Evolutionary conservation across 2,888 invertebrate genomes (phyloP).

Genomic region (Nymphalis c-album): DNA sequence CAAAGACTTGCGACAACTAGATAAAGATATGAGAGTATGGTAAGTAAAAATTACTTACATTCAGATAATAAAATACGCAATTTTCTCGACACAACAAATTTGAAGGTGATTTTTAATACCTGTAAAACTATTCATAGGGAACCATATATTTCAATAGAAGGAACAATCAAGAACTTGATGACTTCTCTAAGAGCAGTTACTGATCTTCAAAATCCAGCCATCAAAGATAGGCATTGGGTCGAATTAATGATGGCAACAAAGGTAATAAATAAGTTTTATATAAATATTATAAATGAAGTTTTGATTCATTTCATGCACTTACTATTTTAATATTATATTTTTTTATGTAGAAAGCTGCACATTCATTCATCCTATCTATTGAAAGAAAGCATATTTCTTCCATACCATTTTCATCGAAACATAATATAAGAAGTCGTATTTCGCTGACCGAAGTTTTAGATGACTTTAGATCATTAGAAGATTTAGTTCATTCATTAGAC

Average conservation of each 20-base stretch:
- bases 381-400: constrained; percentile 49
- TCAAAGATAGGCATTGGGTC: constrained; percentile 95
- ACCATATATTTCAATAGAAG: constrained; percentile 89
- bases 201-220: constrained; percentile 96
- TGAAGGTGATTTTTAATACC: too few relatives aligned
- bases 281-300: background rate
- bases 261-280: constrained; percentile 65
- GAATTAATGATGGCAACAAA: constrained; percentile 96
- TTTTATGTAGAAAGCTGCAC: constrained; percentile 62
- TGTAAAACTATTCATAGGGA: constrained; percentile 77
- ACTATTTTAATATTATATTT: constrained; percentile 39
- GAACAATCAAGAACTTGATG: constrained; percentile 93
- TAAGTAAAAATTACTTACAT: constrained; percentile 47
- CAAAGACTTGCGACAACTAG: constrained; percentile 89
- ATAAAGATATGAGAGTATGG: constrained; percentile 90
- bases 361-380: constrained; percentile 55
- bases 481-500: constrained; percentile 44
- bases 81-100: background rate
- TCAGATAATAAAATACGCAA: background rate
- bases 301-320: constrained; percentile 17
- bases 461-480: constrained; percentile 63
- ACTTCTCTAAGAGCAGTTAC: constrained; percentile 95
- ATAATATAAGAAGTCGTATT: constrained; percentile 40
- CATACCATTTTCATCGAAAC: constrained; percentile 44
- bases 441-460: constrained; percentile 58